phyloP scores from a whole-genome alignment of 2,797 vertebrate genomes.

The Oceanodroma leucorhoa region DNA sequence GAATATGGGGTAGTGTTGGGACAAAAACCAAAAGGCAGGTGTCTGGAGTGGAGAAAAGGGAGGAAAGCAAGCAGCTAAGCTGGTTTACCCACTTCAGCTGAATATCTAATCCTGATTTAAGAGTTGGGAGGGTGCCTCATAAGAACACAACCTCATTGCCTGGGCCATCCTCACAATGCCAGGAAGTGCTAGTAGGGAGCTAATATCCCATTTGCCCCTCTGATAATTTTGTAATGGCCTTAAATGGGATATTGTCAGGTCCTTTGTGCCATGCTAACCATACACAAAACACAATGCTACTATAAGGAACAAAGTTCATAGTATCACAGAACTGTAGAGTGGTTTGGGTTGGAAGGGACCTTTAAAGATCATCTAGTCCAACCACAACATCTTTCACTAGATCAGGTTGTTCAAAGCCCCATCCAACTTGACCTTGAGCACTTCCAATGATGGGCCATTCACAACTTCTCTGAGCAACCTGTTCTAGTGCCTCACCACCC shows the following conservation, averaged over 20 bases:
- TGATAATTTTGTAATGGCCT: background rate
- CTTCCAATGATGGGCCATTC: background rate
- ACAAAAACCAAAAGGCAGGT: background rate
- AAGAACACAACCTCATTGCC: background rate
- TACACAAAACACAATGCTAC: background rate
- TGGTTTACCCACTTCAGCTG: background rate
- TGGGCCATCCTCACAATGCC: background rate
- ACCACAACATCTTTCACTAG: background rate
- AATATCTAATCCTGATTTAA: background rate
- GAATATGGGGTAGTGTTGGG: background rate
- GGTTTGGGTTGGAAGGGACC: background rate
- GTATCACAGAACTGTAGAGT: background rate
- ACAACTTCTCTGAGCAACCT: background rate
- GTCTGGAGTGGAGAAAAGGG: background rate
- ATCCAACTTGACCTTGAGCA: background rate
- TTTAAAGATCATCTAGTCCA: background rate
- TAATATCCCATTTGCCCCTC: background rate
- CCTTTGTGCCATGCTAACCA: background rate
- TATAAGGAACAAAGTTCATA: background rate
- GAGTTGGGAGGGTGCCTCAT: background rate
- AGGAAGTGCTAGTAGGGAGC: background rate
- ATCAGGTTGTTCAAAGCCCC: background rate
- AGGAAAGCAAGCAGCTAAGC: background rate
- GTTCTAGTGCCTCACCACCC: background rate
- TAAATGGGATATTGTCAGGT: background rate